These are phyloP conservation scores for Acanthopagrus latus DNA, from an alignment of 2,797 vertebrate species.

Conservation along the genomic window DNA sequence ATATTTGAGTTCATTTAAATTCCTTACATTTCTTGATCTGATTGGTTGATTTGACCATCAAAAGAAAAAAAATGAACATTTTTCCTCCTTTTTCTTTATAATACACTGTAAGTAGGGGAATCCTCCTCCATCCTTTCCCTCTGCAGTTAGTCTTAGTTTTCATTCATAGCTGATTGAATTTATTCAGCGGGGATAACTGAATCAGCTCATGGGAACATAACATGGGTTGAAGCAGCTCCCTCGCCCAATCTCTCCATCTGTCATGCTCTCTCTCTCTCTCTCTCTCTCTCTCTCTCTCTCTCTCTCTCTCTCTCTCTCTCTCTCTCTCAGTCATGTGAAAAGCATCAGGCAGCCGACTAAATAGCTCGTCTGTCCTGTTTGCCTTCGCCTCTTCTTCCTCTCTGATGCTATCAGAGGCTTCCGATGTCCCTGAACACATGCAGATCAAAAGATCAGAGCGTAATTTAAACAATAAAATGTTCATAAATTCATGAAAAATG, in stretches of 20 bases:
- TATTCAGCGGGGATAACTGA: constrained; percentile 62
- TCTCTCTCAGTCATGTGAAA: constrained; percentile 80
- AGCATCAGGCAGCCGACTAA: constrained; percentile 74
- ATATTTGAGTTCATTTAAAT: neutral
- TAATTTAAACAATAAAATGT: neutral
- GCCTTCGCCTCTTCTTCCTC: constrained; percentile 31
- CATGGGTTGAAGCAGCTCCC: constrained; percentile 43
- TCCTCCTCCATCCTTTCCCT: constrained; percentile 14
- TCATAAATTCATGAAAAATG: neutral
- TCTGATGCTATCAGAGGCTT: constrained; percentile 49
- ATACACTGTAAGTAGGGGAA: neutral
- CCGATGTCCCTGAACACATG: neutral
- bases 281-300: constrained; percentile 39
- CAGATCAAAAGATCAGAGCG: neutral
- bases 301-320: constrained; percentile 28
- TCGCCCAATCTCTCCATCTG: constrained; percentile 36
- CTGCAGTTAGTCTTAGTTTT: constrained; percentile 50
- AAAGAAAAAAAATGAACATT: neutral
- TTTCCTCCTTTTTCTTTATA: neutral
- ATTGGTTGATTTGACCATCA: neutral
- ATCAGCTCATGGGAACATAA: constrained; percentile 70
- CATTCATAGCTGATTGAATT: constrained; percentile 68
- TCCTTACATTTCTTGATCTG: neutral
- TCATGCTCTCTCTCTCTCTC: constrained; percentile 19
- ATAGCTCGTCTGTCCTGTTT: constrained; percentile 70